Base-by-base conservation (phyloP, 2,888 invertebrate genomes). In the Cephus runcator region DNA sequence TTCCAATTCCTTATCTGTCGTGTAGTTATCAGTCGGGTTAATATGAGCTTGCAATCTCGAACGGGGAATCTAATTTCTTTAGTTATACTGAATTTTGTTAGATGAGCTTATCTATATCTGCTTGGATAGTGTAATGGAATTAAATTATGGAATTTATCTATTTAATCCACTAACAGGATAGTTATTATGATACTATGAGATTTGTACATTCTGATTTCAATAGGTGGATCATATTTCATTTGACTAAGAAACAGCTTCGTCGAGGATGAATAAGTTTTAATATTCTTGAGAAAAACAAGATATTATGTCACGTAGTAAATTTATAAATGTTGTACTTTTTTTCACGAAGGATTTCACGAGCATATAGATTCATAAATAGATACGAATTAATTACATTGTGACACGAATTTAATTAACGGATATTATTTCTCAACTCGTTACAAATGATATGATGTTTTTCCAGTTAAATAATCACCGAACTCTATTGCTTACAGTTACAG, bases 1-100 rank as follows among this genome's bases (percentile, higher is more conserved):
- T 34, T 76, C 74, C 79, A 40, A 34, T n/a, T 31, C 35, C 23
- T 11, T 75, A 30, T 73, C 77, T 23, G 56, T 23, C 56, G 23
- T 23, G 56, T 56, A 56, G 23, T 56, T 23, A 23, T 56, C 23
- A 23, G 56, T 23, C 23, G 56, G 56, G 56, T 56, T 56, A 56
- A 23, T 23, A 56, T 1, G 56, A 56, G 56, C 23, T 56, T 56
- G 56, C 2, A 56, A 56, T 56, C 56, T 56, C 15, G 23, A 56
- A 9, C 56, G 1, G 23, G 56, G 56, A 56, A 56, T 56, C 56
- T 9, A 9, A 56, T 56, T 56, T 56, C 56, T 23, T 56, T 56
- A 6, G 23, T 23, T 23, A 9, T 23, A 56, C 23, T 56, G 6
- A 56, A 56, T 56, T 23, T 12, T 23, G 1, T 56, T 56, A 56